Evolutionary conservation across 2,797 vertebrate genomes (phyloP), one percentile per base, ranked within the genome.

Genomic region (Salarias fasciatus): DNA sequence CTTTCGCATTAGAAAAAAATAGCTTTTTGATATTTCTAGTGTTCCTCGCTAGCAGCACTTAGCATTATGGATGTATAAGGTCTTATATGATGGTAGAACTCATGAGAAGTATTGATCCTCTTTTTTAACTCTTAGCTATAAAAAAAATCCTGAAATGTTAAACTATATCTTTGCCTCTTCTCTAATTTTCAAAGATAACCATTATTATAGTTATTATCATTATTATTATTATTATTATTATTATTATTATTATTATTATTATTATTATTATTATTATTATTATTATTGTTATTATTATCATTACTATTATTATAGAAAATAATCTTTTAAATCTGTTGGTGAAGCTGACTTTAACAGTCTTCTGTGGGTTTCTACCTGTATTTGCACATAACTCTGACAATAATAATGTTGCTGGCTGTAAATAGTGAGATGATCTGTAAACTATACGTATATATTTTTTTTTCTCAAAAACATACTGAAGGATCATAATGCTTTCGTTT

Each of bases 401-500:
- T 56, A 30, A 52, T 61, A 40, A 63, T 67, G 36, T 77, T 74
- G 49, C 24, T 77, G 64, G 46, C 30, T 66, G 7, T 86, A 76
- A 63, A 86, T 80, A 79, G 74, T 82, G 1, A 40, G 2, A 62
- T 40, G 28, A 47, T 58, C 42, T 83, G 64, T 84, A 67, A 42
- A 74, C n/a, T n/a, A n/a, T n/a, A 57, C 35, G 6, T 9, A 35
- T 35, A 46, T 49, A 60, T 61, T 69, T 75, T 47, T 91, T 78
- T 90, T 77, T n/a, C n/a, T n/a, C n/a, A 85, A 86, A 89, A 82
- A 75, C 64, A 15, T 76, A 57, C 14, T 72, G 48, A 78, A 80
- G 77, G 73, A 80, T 72, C 69, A 9, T 78, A 42, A 83, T 71
- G 74, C 56, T 83, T 86, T 84, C 87, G 84, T 92, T 86, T 90